Conservation (phyloP, 64 coral and sea anemone species). For the Montipora cactus region DNA sequence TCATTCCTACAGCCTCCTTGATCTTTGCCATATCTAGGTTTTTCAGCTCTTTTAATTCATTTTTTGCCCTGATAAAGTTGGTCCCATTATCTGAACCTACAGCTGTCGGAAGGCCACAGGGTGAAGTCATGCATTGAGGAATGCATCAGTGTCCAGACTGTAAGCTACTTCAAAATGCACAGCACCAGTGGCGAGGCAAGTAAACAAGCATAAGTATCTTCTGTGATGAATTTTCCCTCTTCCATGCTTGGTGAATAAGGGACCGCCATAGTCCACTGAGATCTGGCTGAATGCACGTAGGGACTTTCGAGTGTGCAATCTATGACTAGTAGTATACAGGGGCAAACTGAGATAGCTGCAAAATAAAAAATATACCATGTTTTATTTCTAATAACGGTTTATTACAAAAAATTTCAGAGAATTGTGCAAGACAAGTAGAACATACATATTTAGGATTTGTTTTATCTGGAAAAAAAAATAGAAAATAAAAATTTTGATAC, state of each 20-base stretch:
- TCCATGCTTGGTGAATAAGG: not conserved
- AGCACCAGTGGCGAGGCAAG: not conserved
- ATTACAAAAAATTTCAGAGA: too few relatives aligned
- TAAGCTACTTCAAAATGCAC: not conserved
- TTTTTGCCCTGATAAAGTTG: conserved; percentile 4
- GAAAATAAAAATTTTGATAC: too few relatives aligned
- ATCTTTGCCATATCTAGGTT: too few relatives aligned
- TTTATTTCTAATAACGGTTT: too few relatives aligned
- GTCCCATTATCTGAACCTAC: not conserved
- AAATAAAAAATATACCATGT: too few relatives aligned
- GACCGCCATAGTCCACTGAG: conserved; percentile 27
- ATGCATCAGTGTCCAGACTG: conserved; percentile 12
- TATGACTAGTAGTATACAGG: too few relatives aligned
- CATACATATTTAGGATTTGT: too few relatives aligned
- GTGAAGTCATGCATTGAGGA: not conserved
- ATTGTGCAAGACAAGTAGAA: too few relatives aligned
- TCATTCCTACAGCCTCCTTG: too few relatives aligned
- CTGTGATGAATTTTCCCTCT: not conserved
- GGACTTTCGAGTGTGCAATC: not conserved
- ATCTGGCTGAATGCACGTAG: conserved; percentile 59
- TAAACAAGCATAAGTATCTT: not conserved
- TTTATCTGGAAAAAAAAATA: too few relatives aligned
- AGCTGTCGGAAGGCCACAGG: not conserved
- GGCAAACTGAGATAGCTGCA: too few relatives aligned
- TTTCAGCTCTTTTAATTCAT: not conserved